phyloP scores from a whole-genome alignment of 1,140 invertebrate genomes.

The Mizuhopecten yessoensis region DNA sequence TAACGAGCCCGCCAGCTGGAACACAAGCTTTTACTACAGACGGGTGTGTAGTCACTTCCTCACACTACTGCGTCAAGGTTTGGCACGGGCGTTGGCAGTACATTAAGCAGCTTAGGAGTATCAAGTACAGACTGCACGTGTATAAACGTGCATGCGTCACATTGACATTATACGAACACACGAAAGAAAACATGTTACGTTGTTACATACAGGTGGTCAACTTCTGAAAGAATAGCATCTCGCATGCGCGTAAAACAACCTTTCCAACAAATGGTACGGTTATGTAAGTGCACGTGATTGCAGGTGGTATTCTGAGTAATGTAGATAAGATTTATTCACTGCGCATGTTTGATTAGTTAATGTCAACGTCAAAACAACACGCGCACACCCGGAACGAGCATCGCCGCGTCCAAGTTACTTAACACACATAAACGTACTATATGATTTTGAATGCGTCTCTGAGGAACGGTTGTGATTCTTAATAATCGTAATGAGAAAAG shows the following conservation, averaged over 20 bases:
- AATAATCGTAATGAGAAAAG: neutral
- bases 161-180: neutral
- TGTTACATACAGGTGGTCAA: neutral
- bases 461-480: neutral
- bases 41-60: neutral
- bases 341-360: neutral
- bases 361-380: neutral
- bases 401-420: neutral
- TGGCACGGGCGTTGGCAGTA: conserved; percentile 13
- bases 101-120: neutral
- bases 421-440: neutral
- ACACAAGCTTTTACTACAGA: neutral
- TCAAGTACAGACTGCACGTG: neutral
- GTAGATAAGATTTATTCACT: neutral
- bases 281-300: neutral
- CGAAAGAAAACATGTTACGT: neutral
- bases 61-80: neutral
- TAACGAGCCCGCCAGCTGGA: neutral
- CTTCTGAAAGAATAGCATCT: neutral
- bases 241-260: neutral
- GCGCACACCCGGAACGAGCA: too few relatives aligned
- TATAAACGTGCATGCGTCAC: neutral
- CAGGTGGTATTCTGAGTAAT: neutral
- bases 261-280: neutral
- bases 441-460: neutral